A percentile compares a stretch with the other conserved stretches of the same genome.
Evolutionary conservation across 2,888 invertebrate species (phyloP).

Genomic region (Pseudoips prasinana): DNA sequence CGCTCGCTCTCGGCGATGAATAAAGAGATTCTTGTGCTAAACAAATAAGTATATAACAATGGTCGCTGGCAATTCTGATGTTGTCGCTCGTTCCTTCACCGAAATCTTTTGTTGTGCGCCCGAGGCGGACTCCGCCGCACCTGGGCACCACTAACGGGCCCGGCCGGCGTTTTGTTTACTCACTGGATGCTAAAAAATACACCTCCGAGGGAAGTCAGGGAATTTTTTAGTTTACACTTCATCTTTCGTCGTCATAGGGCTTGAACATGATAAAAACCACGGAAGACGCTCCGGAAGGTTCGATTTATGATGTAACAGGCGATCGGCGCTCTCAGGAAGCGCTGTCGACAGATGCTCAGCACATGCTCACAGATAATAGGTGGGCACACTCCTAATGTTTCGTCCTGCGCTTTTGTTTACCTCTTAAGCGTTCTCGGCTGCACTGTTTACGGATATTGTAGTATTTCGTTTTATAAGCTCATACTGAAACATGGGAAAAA

Average conservation of each 20-base stretch:
- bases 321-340: slow-evolving; percentile 63
- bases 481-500: slow-evolving; percentile 43
- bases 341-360: slow-evolving; percentile 75
- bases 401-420: slow-evolving; percentile 58
- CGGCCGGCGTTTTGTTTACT: slow-evolving; percentile 65
- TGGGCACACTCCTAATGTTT: slow-evolving; percentile 64
- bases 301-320: slow-evolving; percentile 75
- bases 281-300: slow-evolving; percentile 76
- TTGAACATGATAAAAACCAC: slow-evolving; percentile 65
- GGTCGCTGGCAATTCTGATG: slow-evolving; percentile 55
- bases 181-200: slow-evolving; percentile 60
- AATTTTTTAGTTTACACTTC: slow-evolving; percentile 73
- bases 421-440: slow-evolving; percentile 23
- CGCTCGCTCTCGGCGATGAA: slow-evolving; percentile 43
- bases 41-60: slow-evolving; percentile 66
- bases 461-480: slow-evolving; percentile 48
- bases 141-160: slow-evolving; percentile 62
- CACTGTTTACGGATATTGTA: slow-evolving; percentile 51
- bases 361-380: slow-evolving; percentile 65
- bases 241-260: slow-evolving; percentile 74
- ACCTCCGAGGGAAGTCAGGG: slow-evolving; percentile 60
- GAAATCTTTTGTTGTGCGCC: slow-evolving; percentile 75
- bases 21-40: slow-evolving; percentile 66
- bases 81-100: slow-evolving; percentile 64
- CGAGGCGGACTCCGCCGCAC: slow-evolving; percentile 62